These are phyloP conservation scores for Calyptomena viridis DNA, from an alignment of 2,113 vertebrate species.

Conservation along the genomic window DNA sequence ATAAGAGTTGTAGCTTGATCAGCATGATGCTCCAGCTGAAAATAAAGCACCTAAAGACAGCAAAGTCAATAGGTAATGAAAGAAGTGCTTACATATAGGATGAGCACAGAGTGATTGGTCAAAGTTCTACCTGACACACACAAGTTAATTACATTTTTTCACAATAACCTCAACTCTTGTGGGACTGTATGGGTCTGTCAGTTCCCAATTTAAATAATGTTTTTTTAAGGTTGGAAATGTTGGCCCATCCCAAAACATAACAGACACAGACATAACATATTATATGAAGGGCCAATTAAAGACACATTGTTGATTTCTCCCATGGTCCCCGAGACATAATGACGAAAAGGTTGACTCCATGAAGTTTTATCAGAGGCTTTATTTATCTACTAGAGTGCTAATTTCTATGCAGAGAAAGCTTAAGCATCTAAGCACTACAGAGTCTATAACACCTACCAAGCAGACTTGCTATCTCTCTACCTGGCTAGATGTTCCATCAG, in stretches of 20 bases:
- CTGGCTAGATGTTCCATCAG: too few relatives aligned
- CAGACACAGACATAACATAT: background rate
- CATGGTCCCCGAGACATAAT: too few relatives aligned
- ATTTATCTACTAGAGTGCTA: too few relatives aligned
- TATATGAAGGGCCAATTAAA: background rate
- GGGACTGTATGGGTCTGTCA: background rate
- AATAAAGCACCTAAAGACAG: conserved; percentile 12
- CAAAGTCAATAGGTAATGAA: conserved; percentile 32
- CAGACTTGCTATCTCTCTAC: too few relatives aligned
- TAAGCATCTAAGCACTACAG: too few relatives aligned
- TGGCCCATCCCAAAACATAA: conserved; percentile 21
- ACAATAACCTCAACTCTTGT: background rate
- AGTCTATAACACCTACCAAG: too few relatives aligned
- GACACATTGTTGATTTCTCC: too few relatives aligned
- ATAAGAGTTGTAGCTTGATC: conserved; percentile 13
- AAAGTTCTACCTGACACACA: background rate
- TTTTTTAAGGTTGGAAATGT: conserved; percentile 50
- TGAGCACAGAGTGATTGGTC: background rate
- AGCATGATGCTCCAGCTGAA: conserved; percentile 5
- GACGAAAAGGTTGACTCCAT: too few relatives aligned
- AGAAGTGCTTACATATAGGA: background rate
- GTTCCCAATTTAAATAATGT: conserved; percentile 17
- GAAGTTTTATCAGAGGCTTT: too few relatives aligned
- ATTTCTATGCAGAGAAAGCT: too few relatives aligned
- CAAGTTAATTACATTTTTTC: conserved; percentile 54